phyloP scores from a whole-genome alignment of 2,888 invertebrate genomes.

The Agriopis leucophaearia region DNA sequence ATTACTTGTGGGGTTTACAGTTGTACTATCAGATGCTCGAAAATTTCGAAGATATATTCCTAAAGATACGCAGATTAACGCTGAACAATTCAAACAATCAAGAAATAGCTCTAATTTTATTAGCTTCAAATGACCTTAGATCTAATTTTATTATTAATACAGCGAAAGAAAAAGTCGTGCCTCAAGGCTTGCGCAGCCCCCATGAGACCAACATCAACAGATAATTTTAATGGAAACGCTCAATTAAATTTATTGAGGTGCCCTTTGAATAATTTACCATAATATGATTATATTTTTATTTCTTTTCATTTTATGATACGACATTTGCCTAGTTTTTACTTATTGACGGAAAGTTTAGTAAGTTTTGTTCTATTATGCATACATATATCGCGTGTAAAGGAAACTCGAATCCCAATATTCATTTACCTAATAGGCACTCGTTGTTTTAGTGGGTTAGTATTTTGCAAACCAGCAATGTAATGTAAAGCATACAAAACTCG shows the following conservation, averaged over 20 bases:
- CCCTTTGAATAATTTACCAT: conserved; percentile 10
- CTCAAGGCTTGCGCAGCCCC: conserved; percentile 7
- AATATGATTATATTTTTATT: conserved; percentile 4
- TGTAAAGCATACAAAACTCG: no score
- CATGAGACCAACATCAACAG: conserved; percentile 13
- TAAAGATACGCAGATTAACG: no score
- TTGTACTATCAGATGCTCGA: no score
- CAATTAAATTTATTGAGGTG: conserved; percentile 16
- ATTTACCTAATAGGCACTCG: no score
- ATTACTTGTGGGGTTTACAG: no score
- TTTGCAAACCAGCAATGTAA: no score
- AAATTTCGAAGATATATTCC: no score
- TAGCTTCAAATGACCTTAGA: not conserved
- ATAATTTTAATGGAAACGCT: conserved; percentile 20
- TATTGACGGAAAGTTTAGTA: not conserved
- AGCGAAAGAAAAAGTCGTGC: conserved; percentile 1
- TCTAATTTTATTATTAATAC: conserved; percentile 4
- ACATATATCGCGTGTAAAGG: no score
- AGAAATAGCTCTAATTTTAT: not conserved
- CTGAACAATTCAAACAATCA: not conserved
- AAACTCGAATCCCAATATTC: no score
- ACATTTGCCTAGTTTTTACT: no score
- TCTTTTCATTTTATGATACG: not conserved
- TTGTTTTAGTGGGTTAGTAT: no score
- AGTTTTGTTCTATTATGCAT: not conserved